Evolutionary conservation across 2,888 invertebrate genomes (phyloP).

Genomic region (Epinotia brunnichana): DNA sequence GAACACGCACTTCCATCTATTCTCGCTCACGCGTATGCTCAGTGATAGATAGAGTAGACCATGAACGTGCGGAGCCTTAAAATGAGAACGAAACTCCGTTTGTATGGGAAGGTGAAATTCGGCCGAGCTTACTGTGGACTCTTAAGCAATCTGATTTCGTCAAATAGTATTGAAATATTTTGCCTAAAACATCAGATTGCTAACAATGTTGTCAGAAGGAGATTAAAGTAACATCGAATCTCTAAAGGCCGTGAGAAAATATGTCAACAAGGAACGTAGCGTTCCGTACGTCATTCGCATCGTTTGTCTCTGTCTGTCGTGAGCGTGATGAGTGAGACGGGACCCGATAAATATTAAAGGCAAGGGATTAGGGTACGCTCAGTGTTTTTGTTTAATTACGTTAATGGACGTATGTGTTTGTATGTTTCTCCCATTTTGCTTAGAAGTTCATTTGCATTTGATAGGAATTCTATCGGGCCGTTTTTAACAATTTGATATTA

Average conservation of each 20-base stretch:
- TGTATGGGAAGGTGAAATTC: too few species aligned
- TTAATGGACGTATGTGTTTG: constrained; percentile 1
- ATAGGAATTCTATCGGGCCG: not conserved
- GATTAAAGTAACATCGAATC: constrained; percentile 21
- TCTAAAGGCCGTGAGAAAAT: constrained; percentile 17
- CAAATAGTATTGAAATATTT: not conserved
- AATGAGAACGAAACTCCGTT: too few species aligned
- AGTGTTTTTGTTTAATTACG: constrained; percentile 11
- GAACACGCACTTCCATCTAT: too few species aligned
- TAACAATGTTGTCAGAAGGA: constrained; percentile 14
- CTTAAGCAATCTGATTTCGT: too few species aligned
- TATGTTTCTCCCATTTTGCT: not conserved
- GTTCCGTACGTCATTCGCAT: constrained; percentile 15
- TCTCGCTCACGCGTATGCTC: too few species aligned
- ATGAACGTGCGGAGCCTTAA: too few species aligned
- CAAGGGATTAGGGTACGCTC: not conserved
- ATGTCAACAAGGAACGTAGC: constrained; percentile 13
- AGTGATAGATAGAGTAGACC: too few species aligned
- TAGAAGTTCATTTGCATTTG: not conserved
- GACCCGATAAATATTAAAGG: constrained; percentile 23
- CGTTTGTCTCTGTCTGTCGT: constrained; percentile 20
- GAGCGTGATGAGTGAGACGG: constrained; percentile 4
- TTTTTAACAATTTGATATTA: too few species aligned
- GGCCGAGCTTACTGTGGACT: too few species aligned
- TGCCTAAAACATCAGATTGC: not conserved